Evolutionary conservation across 2,113 vertebrate genomes (phyloP).

Genomic region (Entosphenus tridentatus): DNA sequence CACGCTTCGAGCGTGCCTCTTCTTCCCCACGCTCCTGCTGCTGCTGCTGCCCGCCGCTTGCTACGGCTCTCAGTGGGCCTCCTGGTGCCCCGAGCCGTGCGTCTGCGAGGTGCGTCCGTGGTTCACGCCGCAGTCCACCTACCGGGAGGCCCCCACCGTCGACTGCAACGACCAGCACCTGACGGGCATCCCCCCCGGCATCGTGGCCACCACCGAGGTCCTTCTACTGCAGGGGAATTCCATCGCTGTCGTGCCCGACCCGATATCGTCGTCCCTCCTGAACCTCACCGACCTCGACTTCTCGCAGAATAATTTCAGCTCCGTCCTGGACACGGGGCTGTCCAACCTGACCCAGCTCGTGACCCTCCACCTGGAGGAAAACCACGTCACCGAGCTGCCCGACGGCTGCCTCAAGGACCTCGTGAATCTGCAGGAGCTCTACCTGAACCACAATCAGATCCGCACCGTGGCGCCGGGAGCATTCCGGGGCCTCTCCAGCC

Average conservation of each 20-base stretch:
- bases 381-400: constrained; percentile 72
- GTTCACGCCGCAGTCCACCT: constrained; percentile 94
- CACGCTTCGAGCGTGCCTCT: no score
- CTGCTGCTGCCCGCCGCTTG: no score
- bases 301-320: constrained; percentile 90
- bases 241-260: constrained; percentile 50
- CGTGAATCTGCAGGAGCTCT: constrained; percentile 73
- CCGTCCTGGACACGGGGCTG: constrained; percentile 60
- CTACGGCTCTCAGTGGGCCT: neutral
- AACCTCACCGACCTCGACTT: constrained; percentile 86
- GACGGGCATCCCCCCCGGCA: constrained; percentile 69
- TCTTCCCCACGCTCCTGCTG: no score
- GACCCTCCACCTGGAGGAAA: constrained; percentile 84
- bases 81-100: constrained; percentile 67
- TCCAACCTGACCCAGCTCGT: constrained; percentile 74
- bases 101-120: constrained; percentile 87
- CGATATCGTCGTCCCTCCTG: constrained; percentile 55
- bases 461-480: constrained; percentile 64
- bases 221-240: constrained; percentile 91
- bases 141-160: constrained; percentile 82
- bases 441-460: constrained; percentile 96
- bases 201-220: constrained; percentile 86
- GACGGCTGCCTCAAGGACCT: constrained; percentile 75
- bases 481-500: constrained; percentile 54
- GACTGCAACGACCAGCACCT: constrained; percentile 91